A percentile compares a stretch with the other conserved stretches of the same genome.
Conservation (phyloP, 2,888 invertebrate species). For the Drosophila stalkeri region DNA sequence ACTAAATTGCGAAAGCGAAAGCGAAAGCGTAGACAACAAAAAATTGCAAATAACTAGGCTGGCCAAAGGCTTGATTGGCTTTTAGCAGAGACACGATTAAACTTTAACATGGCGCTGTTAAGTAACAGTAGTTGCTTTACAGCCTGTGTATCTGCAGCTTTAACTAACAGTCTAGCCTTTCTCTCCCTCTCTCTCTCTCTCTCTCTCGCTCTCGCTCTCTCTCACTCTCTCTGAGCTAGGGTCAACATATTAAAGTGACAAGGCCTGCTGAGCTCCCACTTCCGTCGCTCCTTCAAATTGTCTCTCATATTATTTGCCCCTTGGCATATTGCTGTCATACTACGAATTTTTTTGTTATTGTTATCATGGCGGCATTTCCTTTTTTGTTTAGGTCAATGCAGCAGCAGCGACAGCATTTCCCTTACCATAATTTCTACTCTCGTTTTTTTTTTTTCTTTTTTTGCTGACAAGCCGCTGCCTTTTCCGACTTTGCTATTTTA, state of each 20-base stretch:
- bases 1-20: constrained; percentile 68
- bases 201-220: background rate
- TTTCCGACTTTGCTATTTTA: constrained; percentile 53
- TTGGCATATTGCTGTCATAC: constrained; percentile 59
- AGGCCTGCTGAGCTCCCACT: background rate
- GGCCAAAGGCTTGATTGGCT: constrained; percentile 69
- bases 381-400: constrained; percentile 57
- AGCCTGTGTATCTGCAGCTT: background rate
- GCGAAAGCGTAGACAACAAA: constrained; percentile 52
- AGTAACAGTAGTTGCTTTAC: background rate
- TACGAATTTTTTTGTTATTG: constrained; percentile 60
- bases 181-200: background rate
- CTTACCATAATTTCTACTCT: background rate
- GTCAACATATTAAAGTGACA: constrained; percentile 29
- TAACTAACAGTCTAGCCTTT: constrained; percentile 9
- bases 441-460: constrained; percentile 47
- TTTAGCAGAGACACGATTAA: constrained; percentile 32
- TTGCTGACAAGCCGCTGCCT: constrained; percentile 66
- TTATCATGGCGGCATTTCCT: constrained; percentile 47
- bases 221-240: background rate
- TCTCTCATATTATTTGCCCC: constrained; percentile 50
- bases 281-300: constrained; percentile 11
- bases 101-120: constrained; percentile 36
- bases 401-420: constrained; percentile 40
- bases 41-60: constrained; percentile 59